Conservation (phyloP, 2,797 vertebrate genomes). For the Buceros bicornis region DNA sequence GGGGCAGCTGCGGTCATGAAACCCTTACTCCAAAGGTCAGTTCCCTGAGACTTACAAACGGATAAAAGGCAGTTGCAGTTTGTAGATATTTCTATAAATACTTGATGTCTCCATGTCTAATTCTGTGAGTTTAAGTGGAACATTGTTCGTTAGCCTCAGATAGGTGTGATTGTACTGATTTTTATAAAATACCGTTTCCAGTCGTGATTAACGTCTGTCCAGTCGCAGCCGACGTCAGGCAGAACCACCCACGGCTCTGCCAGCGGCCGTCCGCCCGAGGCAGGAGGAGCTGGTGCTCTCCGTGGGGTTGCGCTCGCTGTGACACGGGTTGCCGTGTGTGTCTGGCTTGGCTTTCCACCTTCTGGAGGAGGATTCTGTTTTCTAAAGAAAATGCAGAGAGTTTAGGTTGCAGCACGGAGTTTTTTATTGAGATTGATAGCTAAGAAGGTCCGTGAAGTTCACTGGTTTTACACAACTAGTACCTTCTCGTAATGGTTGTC, state of each 20-base stretch:
- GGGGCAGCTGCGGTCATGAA: conserved; percentile 40
- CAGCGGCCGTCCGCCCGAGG: background rate
- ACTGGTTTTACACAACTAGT: background rate
- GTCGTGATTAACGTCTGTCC: background rate
- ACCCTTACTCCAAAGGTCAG: conserved; percentile 40
- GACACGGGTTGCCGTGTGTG: background rate
- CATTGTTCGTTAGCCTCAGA: conserved; percentile 54
- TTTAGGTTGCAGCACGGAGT: conserved; percentile 10
- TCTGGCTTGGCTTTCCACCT: conserved; percentile 3
- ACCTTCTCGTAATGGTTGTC: background rate
- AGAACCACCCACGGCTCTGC: background rate
- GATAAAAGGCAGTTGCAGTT: conserved; percentile 32
- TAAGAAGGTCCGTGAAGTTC: background rate
- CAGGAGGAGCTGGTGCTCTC: background rate
- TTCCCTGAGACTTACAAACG: background rate
- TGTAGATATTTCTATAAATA: conserved; percentile 72
- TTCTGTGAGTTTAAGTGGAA: conserved; percentile 67
- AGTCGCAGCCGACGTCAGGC: background rate
- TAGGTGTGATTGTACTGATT: conserved; percentile 36
- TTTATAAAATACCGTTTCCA: conserved; percentile 23
- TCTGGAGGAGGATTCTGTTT: background rate
- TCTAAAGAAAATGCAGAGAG: background rate
- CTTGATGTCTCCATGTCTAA: conserved; percentile 51
- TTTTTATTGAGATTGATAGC: background rate
- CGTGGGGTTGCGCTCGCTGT: background rate